A percentile compares a stretch with the other conserved stretches of the same genome.
Evolutionary conservation across 2,113 vertebrate species (phyloP).

Genomic region (Pollachius pollachius): DNA sequence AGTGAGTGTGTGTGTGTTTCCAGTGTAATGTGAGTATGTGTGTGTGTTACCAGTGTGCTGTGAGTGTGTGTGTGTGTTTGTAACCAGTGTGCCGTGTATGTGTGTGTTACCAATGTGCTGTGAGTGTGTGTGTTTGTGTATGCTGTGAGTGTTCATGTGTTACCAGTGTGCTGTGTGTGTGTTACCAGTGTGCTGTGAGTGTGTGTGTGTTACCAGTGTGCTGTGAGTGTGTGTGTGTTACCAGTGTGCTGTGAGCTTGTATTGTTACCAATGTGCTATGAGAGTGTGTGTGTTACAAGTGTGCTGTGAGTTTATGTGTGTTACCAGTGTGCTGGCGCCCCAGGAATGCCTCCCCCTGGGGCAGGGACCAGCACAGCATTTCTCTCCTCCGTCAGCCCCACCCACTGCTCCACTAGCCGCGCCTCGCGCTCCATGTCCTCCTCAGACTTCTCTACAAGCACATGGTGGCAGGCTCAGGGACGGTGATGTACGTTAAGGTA

Average conservation of each 20-base stretch:
- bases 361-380: conserved; percentile 93
- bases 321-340: conserved; percentile 92
- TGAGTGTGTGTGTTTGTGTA: no score
- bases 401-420: conserved; percentile 95
- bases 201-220: not conserved
- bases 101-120: no score
- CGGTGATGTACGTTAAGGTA: no score
- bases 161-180: no score
- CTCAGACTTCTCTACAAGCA: conserved; percentile 84
- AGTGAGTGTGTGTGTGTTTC: no score
- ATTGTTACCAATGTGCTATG: conserved; percentile 45
- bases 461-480: not conserved
- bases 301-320: conserved; percentile 4
- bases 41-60: no score
- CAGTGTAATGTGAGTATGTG: no score
- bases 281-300: not conserved
- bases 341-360: conserved; percentile 90
- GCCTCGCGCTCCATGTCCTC: conserved; percentile 92
- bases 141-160: no score
- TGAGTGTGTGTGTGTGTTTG: no score
- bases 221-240: not conserved
- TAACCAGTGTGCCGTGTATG: no score
- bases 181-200: no score
- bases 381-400: conserved; percentile 94
- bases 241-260: conserved; percentile 47